These are phyloP conservation scores for Cladopsammia gracilis DNA, from an alignment of 64 coral and sea anemone genomes.

Conservation along the genomic window DNA sequence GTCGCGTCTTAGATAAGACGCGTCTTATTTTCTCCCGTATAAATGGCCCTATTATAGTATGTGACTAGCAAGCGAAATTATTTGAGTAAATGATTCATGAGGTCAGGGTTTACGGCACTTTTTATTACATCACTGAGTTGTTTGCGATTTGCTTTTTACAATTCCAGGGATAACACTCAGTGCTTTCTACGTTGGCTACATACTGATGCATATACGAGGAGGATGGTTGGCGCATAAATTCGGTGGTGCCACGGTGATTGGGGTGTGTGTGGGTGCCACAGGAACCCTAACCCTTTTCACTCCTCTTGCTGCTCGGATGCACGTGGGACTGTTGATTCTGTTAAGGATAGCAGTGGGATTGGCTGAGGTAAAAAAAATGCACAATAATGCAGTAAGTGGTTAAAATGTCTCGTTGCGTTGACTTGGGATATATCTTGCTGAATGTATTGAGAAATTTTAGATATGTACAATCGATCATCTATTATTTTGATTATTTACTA, in stretches of 20 bases:
- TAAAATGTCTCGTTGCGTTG: too few relatives aligned
- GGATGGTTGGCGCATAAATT: constrained; percentile 67
- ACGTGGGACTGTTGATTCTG: constrained; percentile 51
- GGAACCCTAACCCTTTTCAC: constrained; percentile 63
- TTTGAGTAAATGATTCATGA: too few relatives aligned
- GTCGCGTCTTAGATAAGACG: too few relatives aligned
- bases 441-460: too few relatives aligned
- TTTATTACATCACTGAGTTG: neutral
- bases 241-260: constrained; percentile 76
- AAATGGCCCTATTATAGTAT: too few relatives aligned
- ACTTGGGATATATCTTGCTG: too few relatives aligned
- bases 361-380: constrained; percentile 32
- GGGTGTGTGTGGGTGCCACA: constrained; percentile 52
- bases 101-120: neutral
- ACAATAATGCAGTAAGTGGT: too few relatives aligned
- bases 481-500: too few relatives aligned
- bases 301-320: constrained; percentile 63
- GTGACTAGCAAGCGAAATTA: too few relatives aligned
- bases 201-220: constrained; percentile 74
- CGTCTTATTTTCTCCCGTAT: too few relatives aligned
- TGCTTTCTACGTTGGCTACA: constrained; percentile 83
- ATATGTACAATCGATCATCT: too few relatives aligned
- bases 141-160: neutral
- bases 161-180: constrained; percentile 70
- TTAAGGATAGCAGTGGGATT: constrained; percentile 44